Conservation (phyloP, 2,888 invertebrate species). For the Yponomeuta cagnagella region DNA sequence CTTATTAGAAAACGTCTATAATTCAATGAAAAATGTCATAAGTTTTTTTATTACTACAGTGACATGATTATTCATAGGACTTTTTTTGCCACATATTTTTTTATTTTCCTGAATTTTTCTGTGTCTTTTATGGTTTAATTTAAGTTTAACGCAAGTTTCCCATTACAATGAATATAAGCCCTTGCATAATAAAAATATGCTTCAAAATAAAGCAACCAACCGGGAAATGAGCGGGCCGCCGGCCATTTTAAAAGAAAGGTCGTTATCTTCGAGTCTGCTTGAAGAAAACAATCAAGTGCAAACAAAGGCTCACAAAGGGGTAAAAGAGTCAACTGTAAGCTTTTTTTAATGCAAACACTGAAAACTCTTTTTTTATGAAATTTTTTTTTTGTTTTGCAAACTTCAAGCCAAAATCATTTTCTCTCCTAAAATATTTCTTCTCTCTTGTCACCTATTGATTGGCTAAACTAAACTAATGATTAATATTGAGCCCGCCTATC, state of each 20-base stretch:
- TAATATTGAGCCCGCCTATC: too few species aligned
- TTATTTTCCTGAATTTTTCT: too few species aligned
- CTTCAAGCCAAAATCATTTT: background rate
- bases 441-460: too few species aligned
- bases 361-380: background rate
- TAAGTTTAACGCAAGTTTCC: too few species aligned
- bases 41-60: too few species aligned
- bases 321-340: background rate
- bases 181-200: background rate
- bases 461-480: too few species aligned
- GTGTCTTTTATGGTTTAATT: too few species aligned
- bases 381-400: background rate
- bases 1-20: too few species aligned
- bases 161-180: background rate
- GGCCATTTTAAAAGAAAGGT: slow-evolving; percentile 34
- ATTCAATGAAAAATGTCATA: too few species aligned
- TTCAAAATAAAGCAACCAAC: slow-evolving; percentile 36
- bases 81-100: too few species aligned
- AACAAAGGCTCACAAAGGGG: slow-evolving; percentile 38
- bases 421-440: too few species aligned
- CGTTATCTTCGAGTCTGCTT: slow-evolving; percentile 48
- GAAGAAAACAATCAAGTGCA: slow-evolving; percentile 50
- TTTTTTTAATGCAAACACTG: background rate
- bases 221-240: slow-evolving; percentile 14
- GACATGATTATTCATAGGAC: too few species aligned